Conservation (phyloP, 2,797 vertebrate genomes). For the Vespertilio murinus region DNA sequence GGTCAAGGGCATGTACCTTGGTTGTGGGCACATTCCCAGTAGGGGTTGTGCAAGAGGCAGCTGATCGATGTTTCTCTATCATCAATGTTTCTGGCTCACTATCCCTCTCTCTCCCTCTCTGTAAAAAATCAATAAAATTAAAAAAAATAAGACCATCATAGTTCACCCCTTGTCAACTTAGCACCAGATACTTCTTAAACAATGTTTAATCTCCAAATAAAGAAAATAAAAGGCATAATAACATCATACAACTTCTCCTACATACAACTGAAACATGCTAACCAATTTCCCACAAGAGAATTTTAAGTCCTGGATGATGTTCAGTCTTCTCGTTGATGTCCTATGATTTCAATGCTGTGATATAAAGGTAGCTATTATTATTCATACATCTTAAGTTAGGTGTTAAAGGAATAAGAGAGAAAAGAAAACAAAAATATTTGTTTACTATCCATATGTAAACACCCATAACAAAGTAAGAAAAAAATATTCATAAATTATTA, state of each 20-base stretch:
- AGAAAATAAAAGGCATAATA: neutral
- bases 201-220: slow-evolving; percentile 28
- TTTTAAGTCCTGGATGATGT: neutral
- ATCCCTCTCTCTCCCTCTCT: no score
- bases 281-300: neutral
- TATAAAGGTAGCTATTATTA: neutral
- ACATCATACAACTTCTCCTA: neutral
- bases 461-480: slow-evolving; percentile 22
- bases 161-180: neutral
- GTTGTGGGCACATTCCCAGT: no score
- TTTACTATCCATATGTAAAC: neutral
- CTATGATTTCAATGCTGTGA: neutral
- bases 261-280: neutral
- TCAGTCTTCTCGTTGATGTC: neutral
- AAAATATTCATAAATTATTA: neutral
- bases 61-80: no score
- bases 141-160: neutral
- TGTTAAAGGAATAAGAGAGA: neutral
- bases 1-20: no score
- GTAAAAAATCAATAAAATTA: no score
- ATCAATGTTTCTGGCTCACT: no score
- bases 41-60: no score
- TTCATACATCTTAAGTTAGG: neutral
- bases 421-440: neutral
- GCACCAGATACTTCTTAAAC: neutral